Percentiles rank a stretch among this genome's conserved stretches.
These are phyloP conservation scores for Caenorhabditis doughertyi DNA, from an alignment of 2,888 invertebrate genomes.

Conservation along the genomic window DNA sequence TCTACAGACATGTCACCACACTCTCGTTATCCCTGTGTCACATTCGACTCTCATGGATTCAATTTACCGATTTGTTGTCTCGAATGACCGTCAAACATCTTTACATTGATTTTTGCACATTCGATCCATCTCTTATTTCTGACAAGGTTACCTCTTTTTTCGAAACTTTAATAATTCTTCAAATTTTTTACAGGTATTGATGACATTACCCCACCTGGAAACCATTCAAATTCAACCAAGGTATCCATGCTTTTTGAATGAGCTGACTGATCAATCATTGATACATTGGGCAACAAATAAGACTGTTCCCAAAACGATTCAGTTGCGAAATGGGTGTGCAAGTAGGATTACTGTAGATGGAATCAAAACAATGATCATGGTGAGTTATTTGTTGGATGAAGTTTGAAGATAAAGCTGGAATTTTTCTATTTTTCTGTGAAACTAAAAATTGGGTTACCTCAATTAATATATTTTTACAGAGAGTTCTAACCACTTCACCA, in stretches of 20 bases:
- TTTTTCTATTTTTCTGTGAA: no score
- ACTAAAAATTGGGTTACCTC: not conserved
- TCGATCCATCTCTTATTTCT: conserved; percentile 49
- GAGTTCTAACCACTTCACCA: conserved; percentile 1
- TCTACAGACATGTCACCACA: conserved; percentile 55
- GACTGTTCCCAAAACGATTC: conserved; percentile 13
- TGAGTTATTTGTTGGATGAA: no score
- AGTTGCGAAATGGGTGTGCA: conserved; percentile 43
- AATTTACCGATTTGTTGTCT: conserved; percentile 50
- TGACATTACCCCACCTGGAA: conserved; percentile 50
- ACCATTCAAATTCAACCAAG: conserved; percentile 64
- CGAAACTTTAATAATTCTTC: not conserved
- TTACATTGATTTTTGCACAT: conserved; percentile 61
- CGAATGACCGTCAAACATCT: conserved; percentile 53
- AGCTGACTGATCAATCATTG: conserved; percentile 62
- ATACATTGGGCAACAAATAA: conserved; percentile 44
- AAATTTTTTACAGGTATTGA: conserved; percentile 54
- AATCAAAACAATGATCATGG: conserved; percentile 39
- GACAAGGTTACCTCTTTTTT: conserved; percentile 46
- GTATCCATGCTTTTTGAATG: conserved; percentile 52
- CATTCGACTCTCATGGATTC: conserved; percentile 33
- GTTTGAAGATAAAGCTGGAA: no score
- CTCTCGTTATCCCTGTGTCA: conserved; percentile 53
- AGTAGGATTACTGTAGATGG: conserved; percentile 52
- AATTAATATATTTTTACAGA: conserved; percentile 5